Percentiles rank a stretch among this genome's conserved stretches.
Conservation (phyloP, 2,888 invertebrate species). For the Apamea crenata region DNA sequence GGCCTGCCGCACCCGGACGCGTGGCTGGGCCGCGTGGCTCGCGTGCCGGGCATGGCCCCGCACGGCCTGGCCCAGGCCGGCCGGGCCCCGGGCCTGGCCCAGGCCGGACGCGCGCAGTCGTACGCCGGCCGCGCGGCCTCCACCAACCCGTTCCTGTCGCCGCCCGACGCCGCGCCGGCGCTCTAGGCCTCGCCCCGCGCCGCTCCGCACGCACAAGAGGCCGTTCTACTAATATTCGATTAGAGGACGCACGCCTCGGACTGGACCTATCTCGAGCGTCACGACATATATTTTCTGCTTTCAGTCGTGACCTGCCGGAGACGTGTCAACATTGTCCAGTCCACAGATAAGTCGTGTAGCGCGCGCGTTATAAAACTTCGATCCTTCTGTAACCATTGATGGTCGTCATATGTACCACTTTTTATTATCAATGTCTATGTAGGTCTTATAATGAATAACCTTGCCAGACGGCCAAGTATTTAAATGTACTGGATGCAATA, state of each 20-base stretch:
- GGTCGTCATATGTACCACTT: constrained; percentile 24
- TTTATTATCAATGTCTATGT: constrained; percentile 35
- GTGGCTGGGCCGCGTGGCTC: constrained; percentile 94
- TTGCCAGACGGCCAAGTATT: constrained; percentile 48
- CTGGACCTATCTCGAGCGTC: constrained; percentile 6
- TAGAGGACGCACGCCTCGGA: constrained; percentile 16
- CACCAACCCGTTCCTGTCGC: constrained; percentile 73
- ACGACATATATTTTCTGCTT: constrained; percentile 22
- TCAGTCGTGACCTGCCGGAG: constrained; percentile 10
- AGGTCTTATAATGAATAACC: constrained; percentile 19
- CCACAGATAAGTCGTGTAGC: constrained; percentile 29
- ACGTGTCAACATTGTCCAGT: constrained; percentile 15
- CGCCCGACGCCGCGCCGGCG: constrained; percentile 58
- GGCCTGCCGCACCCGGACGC: constrained; percentile 95
- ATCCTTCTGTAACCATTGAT: constrained; percentile 22
- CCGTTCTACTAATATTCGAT: constrained; percentile 48
- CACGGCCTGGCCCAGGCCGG: constrained; percentile 77
- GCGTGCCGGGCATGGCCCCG: constrained; percentile 89
- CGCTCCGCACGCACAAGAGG: constrained; percentile 39
- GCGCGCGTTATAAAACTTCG: constrained; percentile 44
- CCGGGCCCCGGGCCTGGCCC: constrained; percentile 87
- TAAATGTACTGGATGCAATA: constrained; percentile 44
- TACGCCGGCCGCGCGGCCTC: constrained; percentile 74
- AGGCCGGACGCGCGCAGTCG: constrained; percentile 78
- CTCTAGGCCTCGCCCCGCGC: constrained; percentile 56